Evolutionary conservation across 1,140 invertebrate genomes (phyloP).

Genomic region (Drosophila varians): DNA sequence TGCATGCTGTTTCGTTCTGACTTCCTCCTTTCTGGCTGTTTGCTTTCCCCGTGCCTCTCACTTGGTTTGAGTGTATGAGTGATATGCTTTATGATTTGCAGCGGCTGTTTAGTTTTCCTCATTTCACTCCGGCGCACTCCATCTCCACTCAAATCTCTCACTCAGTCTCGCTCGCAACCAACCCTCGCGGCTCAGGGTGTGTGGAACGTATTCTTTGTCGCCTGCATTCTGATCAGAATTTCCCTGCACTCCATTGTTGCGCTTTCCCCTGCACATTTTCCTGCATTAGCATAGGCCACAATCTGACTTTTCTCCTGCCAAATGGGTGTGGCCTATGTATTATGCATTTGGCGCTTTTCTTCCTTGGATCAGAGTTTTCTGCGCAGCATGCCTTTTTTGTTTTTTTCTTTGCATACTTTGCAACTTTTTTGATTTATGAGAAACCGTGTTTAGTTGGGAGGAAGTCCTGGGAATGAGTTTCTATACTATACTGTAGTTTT

Average conservation of each 20-base stretch:
- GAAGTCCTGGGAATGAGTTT: background rate
- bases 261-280: slow-evolving; percentile 45
- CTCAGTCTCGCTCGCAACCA: slow-evolving; percentile 16
- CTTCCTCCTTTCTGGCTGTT: background rate
- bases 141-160: background rate
- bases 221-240: slow-evolving; percentile 51
- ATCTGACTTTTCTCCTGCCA: slow-evolving; percentile 47
- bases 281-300: slow-evolving; percentile 56
- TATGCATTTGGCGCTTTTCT: slow-evolving; percentile 28
- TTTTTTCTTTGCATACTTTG: slow-evolving; percentile 10
- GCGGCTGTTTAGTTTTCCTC: slow-evolving; percentile 50
- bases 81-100: slow-evolving; percentile 52
- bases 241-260: slow-evolving; percentile 40
- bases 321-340: slow-evolving; percentile 58
- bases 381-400: slow-evolving; percentile 19
- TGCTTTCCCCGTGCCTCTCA: background rate
- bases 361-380: slow-evolving; percentile 2
- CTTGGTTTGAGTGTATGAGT: slow-evolving; percentile 1
- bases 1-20: slow-evolving; percentile 15
- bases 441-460: background rate
- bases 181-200: slow-evolving; percentile 31
- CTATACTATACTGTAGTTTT: too few species aligned
- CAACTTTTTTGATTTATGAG: slow-evolving; percentile 36
- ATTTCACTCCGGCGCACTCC: slow-evolving; percentile 17
- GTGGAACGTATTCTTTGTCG: slow-evolving; percentile 50